Evolutionary conservation across 92 coral and sea anemone species (phyloP).

Genomic region (Epizoanthus illoricatus): DNA sequence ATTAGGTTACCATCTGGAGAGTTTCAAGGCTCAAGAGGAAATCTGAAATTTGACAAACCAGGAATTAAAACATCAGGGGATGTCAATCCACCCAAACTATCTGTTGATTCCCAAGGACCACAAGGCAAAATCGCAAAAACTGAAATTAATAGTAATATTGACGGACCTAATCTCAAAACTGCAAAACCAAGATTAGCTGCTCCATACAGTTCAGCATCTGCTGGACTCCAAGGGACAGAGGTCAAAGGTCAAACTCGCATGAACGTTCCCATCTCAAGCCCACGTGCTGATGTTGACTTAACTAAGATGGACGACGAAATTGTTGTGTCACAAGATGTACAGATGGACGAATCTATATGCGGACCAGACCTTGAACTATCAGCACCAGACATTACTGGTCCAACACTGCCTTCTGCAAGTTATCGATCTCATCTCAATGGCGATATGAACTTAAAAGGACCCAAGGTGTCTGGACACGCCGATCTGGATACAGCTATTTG

Average conservation of each 20-base stretch:
- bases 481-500: not conserved
- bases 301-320: not conserved
- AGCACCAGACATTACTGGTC: not conserved
- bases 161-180: no score
- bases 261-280: not conserved
- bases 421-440: not conserved
- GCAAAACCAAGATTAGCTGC: not conserved
- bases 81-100: no score
- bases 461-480: not conserved
- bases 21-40: no score
- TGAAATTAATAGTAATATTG: no score
- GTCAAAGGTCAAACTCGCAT: not conserved
- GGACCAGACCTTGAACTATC: slow-evolving; percentile 11
- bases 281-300: not conserved
- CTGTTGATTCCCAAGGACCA: no score
- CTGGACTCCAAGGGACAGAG: not conserved
- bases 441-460: not conserved
- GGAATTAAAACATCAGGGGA: no score
- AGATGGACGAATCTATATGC: slow-evolving; percentile 5
- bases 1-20: no score
- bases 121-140: no score
- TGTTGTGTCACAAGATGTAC: not conserved
- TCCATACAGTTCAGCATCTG: not conserved
- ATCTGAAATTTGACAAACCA: no score
- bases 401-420: not conserved